Evolutionary conservation across 2,797 vertebrate genomes (phyloP), one percentile per base, ranked within the genome.

Genomic region (Darevskia mixta): DNA sequence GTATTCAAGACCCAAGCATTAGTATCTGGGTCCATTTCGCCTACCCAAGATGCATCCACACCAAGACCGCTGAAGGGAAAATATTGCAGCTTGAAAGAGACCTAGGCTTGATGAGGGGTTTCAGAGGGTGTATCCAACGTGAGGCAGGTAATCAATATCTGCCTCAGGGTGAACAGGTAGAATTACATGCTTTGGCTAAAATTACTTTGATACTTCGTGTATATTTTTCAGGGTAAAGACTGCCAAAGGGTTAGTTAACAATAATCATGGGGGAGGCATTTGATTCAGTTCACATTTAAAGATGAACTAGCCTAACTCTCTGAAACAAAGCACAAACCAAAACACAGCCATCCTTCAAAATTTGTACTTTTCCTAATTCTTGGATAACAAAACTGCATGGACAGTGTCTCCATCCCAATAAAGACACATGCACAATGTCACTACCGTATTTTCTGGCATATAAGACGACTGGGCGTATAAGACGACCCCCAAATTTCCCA

Each of bases 151-250:
- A 76, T 85, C 72, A 77, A 64, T 85, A 64, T 41, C 72, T 64
- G 58, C 23, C 73, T 58, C 35, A 61, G 83, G 23, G 4, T 77
- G 38, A 35, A 64, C 41, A 76, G 55, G 83, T 41, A 64, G 72
- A 85, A 85, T 85, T 77, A 84, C 75, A 76, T 64, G 58, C 73
- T 5, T 85, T 64, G 73, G 38, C 75, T 85, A 8, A 80, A 64
- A 80, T 38, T 35, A 27, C 32, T 79, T 35, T 79, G 55, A 77
- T 85, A 76, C 35, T 55, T 10, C 35, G 27, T 61, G 35, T 80
- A 32, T 64, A 32, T 25, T 29, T 64, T 67, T 80, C 64, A n/a
- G 73, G 20, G 18, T 23, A 45, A 38, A 61, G 58, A 15, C 58
- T 1, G 58, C 18, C 58, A 17, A 61, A 17, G 18, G 18, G 58